Evolutionary conservation across 2,797 vertebrate genomes (phyloP), one percentile per base, ranked within the genome.

Genomic region (Coreius guichenoti): DNA sequence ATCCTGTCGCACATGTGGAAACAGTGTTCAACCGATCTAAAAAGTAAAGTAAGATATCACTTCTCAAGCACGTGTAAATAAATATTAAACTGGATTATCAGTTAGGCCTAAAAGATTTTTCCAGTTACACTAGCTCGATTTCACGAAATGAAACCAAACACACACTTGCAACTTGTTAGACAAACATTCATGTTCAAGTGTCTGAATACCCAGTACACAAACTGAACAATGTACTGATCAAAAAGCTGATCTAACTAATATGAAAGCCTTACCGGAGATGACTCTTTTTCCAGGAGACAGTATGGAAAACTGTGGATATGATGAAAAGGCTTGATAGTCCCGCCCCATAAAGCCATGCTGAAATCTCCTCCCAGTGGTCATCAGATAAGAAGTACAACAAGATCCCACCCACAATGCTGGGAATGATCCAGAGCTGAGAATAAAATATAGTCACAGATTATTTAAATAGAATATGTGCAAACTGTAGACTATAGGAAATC

Each of bases 1-100:
- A 99, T 98, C 89, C 98, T 94, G 93, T 99, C 97, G 21, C 96
- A 97, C 97, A 99, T 98, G 93, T 98, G 98, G 90, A 99, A 95
- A 89, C 97, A 98, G 72, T 97, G 97, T 87, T 98, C 98, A 89
- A 98, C 95, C 1, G 94, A 96, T 92, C 97, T 98, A 90, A 61
- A 87, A 88, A 89, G 58, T 90, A 76, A 90, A 63, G 84, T 39
- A 79, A 82, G 17, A 80, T 13, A 49, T 19, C 39, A 83, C 17
- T 54, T 80, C 56, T 79, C 4, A 13, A 33, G 75, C 80, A 19
- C 33, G 33, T 47, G 69, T 31, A 74, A 12, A 21, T 80, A 51
- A 82, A 43, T 54, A 79, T 63, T 26, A 72, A 26, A 11, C 19
- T 76, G 68, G 33, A 51, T 89, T 61, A 49, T 31, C 26, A 73